phyloP scores from a whole-genome alignment of 2,113 vertebrate species.

The Morone chrysops region DNA sequence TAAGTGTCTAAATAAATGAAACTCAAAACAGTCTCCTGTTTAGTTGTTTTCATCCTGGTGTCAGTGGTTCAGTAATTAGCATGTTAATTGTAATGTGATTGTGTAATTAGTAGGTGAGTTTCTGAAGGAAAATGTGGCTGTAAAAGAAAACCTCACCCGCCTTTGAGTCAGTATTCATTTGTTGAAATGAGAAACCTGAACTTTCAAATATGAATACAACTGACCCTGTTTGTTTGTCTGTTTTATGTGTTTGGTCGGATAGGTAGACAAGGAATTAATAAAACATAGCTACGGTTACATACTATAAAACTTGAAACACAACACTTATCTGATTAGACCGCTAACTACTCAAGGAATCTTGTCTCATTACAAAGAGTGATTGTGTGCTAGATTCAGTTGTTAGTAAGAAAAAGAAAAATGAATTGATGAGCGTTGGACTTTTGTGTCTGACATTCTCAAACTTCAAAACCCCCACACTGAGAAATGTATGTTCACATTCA shows the following conservation, averaged over 20 bases:
- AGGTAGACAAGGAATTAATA: background rate
- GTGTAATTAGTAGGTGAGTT: background rate
- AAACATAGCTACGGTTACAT: background rate
- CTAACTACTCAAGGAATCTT: slow-evolving; percentile 12
- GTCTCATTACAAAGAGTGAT: slow-evolving; percentile 9
- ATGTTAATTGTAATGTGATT: background rate
- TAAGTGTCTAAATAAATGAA: background rate
- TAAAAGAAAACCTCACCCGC: background rate
- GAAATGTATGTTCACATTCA: background rate
- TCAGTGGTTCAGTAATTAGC: slow-evolving; percentile 21
- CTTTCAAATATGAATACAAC: background rate
- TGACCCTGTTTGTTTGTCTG: background rate
- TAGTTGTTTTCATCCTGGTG: background rate
- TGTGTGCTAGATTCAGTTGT: background rate
- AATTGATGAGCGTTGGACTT: slow-evolving; percentile 5
- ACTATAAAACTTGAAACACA: background rate
- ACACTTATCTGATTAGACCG: background rate
- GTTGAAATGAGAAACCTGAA: background rate
- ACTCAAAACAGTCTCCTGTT: background rate
- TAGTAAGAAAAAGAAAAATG: background rate
- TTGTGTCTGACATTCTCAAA: background rate
- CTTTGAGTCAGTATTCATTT: slow-evolving; percentile 14
- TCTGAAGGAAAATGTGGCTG: slow-evolving; percentile 1
- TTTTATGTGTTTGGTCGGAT: background rate
- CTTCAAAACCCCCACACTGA: background rate